Evolutionary conservation across 2,888 invertebrate species (phyloP), one percentile per base, ranked within the genome.

Genomic region (Cantharis nigra): DNA sequence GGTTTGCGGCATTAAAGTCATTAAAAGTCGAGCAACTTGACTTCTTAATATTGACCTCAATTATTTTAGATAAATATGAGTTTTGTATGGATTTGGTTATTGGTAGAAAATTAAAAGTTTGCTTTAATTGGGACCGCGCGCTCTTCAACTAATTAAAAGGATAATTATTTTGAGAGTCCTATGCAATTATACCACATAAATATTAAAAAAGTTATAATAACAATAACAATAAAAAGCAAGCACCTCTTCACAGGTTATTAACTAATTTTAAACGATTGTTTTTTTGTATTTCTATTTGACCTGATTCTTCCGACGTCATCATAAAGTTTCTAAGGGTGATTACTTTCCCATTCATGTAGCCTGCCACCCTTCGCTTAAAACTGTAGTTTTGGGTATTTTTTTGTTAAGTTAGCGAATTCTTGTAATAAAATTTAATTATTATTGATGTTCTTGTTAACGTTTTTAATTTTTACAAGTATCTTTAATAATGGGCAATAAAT

Each of bases 171-270:
- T 9, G 7, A 67, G 65, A 71, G 14, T 69, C 75, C 74, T 79
- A 80, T 80, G 77, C 77, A 78, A 81, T 81, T 81, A 80, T 71
- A 77, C 80, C 80, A 75, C 80, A 80, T 80, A 81, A 81, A 75
- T 63, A 78, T 26, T 63, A 72, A 74, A 75, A 69, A 73, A 75
- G 65, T 67, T 67, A 78, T 81, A 81, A 78, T 81, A 81, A 81
- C 81, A 81, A 78, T 82, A 80, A 81, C 81, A 81, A 78, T 82
- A 80, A 81, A 76, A 82, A 78, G 26, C 80, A 82, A 81, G 79
- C 78, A 76, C 73, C 78, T 69, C 11, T 75, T 75, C 74, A 73
- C 75, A 78, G 75, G 78, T 78, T 76, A 78, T 78, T 78, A 75
- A 78, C 78, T 75, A 75, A 78, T 78, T 78, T 78, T 64, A 67